These are phyloP conservation scores for Harlomillsia oculata DNA, from an alignment of 1,140 invertebrate genomes.

Conservation along the genomic window DNA sequence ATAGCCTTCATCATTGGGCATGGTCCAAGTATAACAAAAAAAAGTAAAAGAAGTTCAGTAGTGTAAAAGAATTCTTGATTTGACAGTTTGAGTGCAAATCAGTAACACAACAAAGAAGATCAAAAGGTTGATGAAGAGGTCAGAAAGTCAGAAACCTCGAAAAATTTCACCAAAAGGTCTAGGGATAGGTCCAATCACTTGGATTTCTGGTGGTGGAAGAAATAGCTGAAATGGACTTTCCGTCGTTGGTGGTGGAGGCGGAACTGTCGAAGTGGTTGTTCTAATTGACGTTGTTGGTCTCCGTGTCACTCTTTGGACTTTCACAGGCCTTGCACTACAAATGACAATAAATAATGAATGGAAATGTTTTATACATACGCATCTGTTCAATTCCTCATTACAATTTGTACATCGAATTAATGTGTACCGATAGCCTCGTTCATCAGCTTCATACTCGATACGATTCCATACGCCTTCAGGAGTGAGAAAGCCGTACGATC, in stretches of 20 bases:
- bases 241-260: background rate
- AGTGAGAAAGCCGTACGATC: constrained; percentile 36
- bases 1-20: no score
- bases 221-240: background rate
- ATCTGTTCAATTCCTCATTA: background rate
- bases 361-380: background rate
- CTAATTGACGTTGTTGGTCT: no score
- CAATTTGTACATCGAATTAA: background rate
- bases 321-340: no score
- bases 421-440: constrained; percentile 34
- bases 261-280: background rate
- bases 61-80: no score
- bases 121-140: no score
- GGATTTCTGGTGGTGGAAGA: background rate
- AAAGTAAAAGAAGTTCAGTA: no score
- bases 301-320: no score
- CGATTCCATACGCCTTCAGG: constrained; percentile 33
- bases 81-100: no score
- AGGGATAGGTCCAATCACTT: constrained; percentile 12
- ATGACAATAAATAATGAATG: background rate
- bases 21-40: no score
- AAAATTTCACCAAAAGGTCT: constrained; percentile 10
- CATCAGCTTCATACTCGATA: constrained; percentile 35
- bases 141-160: no score
- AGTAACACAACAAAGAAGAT: no score